Evolutionary conservation across 1,140 invertebrate genomes (phyloP).

Genomic region (Drosophila triauraria): DNA sequence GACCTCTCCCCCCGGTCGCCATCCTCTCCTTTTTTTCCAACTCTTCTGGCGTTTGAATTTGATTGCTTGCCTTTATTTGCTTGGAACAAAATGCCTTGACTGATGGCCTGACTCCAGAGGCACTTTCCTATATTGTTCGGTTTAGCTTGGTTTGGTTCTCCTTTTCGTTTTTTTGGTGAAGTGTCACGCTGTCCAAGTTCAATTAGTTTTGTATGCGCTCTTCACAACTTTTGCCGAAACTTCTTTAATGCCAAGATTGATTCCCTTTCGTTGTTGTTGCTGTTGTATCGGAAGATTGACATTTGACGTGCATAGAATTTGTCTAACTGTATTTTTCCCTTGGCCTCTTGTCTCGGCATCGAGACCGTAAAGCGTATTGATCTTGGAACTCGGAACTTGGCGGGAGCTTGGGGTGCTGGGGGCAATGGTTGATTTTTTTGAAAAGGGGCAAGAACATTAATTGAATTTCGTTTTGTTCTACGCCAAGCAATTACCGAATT

Average conservation of each 20-base stretch:
- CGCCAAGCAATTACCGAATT: conserved; percentile 14
- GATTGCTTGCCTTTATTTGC: conserved; percentile 79
- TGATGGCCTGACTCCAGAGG: conserved; percentile 56
- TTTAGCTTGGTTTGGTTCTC: conserved; percentile 17
- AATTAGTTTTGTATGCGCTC: conserved; percentile 79
- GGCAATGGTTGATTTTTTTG: conserved; percentile 18
- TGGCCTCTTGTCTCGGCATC: conserved; percentile 50
- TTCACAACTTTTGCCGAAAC: conserved; percentile 70
- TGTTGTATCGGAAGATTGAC: conserved; percentile 63
- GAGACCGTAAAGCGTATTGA: conserved; percentile 36
- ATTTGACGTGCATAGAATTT: conserved; percentile 83
- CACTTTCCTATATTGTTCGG: conserved; percentile 58
- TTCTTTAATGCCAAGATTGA: conserved; percentile 78
- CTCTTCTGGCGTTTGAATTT: conserved; percentile 72
- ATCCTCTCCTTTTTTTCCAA: conserved; percentile 1
- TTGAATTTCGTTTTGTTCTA: conserved; percentile 26
- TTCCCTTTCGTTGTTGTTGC: conserved; percentile 53
- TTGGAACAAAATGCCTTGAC: conserved; percentile 77
- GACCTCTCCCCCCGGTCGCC: conserved; percentile 37
- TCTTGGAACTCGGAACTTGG: conserved; percentile 23
- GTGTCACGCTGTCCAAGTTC: conserved; percentile 83
- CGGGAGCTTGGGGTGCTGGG: conserved; percentile 15
- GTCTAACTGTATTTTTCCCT: conserved; percentile 76
- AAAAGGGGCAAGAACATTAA: conserved; percentile 12
- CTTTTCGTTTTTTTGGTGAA: conserved; percentile 56